Evolutionary conservation across 2,113 vertebrate genomes (phyloP).

Genomic region (Pomatostomus ruficeps): DNA sequence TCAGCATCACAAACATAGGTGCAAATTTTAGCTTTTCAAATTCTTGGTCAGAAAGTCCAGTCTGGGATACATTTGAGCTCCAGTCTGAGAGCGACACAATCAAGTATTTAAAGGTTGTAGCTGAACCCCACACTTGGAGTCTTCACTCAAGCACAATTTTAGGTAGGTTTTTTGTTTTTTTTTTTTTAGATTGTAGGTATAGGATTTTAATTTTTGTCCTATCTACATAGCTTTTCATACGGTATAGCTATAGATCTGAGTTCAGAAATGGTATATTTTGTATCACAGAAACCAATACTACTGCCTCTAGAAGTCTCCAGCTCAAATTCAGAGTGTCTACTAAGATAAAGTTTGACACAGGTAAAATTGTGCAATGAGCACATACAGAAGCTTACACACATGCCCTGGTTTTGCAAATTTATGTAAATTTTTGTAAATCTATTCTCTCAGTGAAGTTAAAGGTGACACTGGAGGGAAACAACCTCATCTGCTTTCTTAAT

Average conservation of each 20-base stretch:
- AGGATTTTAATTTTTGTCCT: background rate
- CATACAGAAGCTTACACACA: background rate
- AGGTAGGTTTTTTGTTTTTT: background rate
- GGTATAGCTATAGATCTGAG: background rate
- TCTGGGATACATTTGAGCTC: background rate
- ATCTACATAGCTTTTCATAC: background rate
- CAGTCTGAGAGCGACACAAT: background rate
- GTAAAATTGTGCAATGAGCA: background rate
- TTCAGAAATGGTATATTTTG: background rate
- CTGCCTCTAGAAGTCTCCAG: background rate
- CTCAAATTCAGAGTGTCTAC: background rate
- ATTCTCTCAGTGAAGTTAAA: background rate
- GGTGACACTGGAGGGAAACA: background rate
- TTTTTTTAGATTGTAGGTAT: background rate
- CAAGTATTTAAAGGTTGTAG: background rate
- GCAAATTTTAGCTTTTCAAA: background rate
- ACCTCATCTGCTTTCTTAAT: background rate
- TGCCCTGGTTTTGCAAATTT: background rate
- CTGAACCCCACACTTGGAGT: background rate
- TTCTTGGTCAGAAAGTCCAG: background rate
- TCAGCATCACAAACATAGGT: background rate
- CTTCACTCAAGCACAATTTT: background rate
- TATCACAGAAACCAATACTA: background rate
- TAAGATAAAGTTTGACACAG: too few species aligned
- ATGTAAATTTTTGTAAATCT: background rate